Evolutionary conservation across 1,140 invertebrate species (phyloP).

Genomic region (Periplaneta americana): DNA sequence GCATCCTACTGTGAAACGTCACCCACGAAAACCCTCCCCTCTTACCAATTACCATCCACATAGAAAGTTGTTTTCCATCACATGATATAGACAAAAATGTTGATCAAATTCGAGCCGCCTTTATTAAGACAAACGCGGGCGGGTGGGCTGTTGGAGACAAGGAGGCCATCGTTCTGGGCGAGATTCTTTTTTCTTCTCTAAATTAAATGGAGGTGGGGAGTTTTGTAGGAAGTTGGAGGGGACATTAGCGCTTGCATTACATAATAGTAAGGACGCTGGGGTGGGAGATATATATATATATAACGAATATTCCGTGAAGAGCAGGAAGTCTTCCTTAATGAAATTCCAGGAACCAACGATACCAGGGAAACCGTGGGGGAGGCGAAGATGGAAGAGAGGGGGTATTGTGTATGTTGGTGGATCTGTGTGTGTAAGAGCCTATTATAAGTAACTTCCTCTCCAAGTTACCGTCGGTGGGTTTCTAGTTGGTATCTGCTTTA

Average conservation of each 20-base stretch:
- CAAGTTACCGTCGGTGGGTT: neutral
- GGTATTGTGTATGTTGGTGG: neutral
- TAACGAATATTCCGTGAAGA: too few species aligned
- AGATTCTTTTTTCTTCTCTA: neutral
- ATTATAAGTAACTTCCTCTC: neutral
- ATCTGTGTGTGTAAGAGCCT: neutral
- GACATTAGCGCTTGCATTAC: neutral
- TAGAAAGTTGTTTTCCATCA: neutral
- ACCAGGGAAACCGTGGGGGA: too few species aligned
- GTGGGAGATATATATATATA: too few species aligned
- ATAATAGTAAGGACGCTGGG: neutral
- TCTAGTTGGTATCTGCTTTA: neutral
- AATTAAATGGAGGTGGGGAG: neutral
- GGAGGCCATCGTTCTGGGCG: neutral
- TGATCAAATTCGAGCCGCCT: neutral
- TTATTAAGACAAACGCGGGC: neutral
- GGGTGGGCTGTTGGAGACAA: neutral
- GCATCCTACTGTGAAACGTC: too few species aligned
- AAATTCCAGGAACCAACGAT: neutral
- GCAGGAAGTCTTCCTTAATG: neutral
- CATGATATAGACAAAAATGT: neutral
- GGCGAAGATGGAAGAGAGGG: neutral
- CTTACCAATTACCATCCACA: neutral
- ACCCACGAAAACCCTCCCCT: too few species aligned
- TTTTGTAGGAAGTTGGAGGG: neutral